Base-by-base conservation (phyloP, 2,113 vertebrate genomes). In the Cynocephalus volans region DNA sequence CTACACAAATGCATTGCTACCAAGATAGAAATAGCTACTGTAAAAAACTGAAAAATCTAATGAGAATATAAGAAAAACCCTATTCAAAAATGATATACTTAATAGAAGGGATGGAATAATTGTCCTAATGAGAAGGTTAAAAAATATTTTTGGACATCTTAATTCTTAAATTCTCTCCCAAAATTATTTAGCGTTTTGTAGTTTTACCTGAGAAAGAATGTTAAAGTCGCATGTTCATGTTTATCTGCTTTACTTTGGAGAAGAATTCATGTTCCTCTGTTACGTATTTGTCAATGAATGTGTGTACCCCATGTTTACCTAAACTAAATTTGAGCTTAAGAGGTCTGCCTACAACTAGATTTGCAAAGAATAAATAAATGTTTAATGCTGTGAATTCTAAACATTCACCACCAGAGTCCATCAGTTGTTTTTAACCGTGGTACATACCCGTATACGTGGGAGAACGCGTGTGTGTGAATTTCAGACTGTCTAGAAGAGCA, bases 1-100 rank as follows among this genome's bases (percentile, higher is more conserved):
- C 41, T 93, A 87, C 91, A 92, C n/a, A 97, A 97, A 88, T 92
- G 17, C 24, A 69, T 76, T 85, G 45, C 36, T 95, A 65, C 11
- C 65, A 93, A 81, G 31, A 92, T 86, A 12, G 9, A 89, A 96
- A 89, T 41, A 77, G 4, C 45, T 60, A 73, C 28, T 77, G 10
- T 81, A 70, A 69, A 36, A 86, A 31, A 36, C 2, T 69, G 65
- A 86, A 89, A 76, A 70, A 80, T 31, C 6, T 86, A 52, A 84
- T 3, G 45, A 14, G 93, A 31, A 36, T 77, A 3, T 67, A 81
- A 89, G 54, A 52, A 88, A 95, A 92, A 19, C 8, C 4, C 26
- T 83, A 90, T 69, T 50, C 0, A 58, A 85, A 95, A 84, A 83
- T 90, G 5, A 8, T 73, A 8, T 70, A 69, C 41, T 94, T 58